These are phyloP conservation scores for Andrena camellia DNA, from an alignment of 2,888 invertebrate genomes.

Conservation along the genomic window DNA sequence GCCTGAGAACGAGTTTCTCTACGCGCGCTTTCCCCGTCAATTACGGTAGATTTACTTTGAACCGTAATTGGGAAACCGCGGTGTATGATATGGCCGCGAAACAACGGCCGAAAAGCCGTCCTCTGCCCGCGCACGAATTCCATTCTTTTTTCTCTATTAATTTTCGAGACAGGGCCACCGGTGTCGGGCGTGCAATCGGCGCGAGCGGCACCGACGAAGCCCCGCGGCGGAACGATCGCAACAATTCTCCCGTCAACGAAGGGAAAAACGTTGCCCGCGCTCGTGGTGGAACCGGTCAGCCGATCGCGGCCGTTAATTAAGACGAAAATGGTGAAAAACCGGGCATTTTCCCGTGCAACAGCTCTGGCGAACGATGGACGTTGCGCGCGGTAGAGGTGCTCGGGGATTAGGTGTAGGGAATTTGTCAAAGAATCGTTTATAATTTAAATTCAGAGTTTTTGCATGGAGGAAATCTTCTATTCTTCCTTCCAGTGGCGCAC, in stretches of 20 bases:
- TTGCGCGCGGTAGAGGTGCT: too few relatives aligned
- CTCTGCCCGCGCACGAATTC: neutral
- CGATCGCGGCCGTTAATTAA: constrained; percentile 27
- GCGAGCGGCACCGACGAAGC: neutral
- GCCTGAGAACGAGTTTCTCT: constrained; percentile 40
- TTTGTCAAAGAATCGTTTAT: too few relatives aligned
- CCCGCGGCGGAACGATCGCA: constrained; percentile 20
- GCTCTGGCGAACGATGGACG: neutral
- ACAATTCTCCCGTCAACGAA: constrained; percentile 24
- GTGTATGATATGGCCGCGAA: constrained; percentile 31
- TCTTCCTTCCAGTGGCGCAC: too few relatives aligned
- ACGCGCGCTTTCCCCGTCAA: constrained; percentile 31
- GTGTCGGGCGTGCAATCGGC: constrained; percentile 7
- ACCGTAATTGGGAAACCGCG: constrained; percentile 42
- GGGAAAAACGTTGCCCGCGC: constrained; percentile 22
- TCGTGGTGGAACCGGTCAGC: constrained; percentile 3
- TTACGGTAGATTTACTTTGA: constrained; percentile 58
- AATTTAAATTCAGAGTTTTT: too few relatives aligned
- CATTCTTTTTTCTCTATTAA: neutral
- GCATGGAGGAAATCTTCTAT: too few relatives aligned
- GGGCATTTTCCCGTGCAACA: neutral
- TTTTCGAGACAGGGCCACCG: constrained; percentile 12
- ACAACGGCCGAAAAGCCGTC: constrained; percentile 21
- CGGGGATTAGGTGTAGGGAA: too few relatives aligned
- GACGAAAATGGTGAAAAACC: constrained; percentile 1